Conservation (phyloP, 2,113 vertebrate genomes). For the Rhadina sibilatrix region DNA sequence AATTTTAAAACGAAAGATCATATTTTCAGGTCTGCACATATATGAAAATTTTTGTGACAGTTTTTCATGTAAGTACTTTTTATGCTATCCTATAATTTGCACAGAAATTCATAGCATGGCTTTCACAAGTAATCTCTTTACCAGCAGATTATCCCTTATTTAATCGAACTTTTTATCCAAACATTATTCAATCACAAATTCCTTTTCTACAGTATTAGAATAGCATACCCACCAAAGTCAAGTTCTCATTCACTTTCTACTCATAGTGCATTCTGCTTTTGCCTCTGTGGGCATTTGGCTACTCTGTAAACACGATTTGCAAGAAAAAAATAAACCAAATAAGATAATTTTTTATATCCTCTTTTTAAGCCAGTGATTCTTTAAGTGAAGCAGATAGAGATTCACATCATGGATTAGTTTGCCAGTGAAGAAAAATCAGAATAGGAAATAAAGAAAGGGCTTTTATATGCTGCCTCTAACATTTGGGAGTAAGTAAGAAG, state of each 20-base stretch:
- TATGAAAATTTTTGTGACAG: neutral
- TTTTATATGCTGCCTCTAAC: neutral
- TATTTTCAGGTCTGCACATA: neutral
- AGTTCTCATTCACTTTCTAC: neutral
- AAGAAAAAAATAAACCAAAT: neutral
- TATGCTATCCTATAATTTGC: neutral
- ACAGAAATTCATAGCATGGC: neutral
- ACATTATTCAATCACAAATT: neutral
- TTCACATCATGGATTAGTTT: neutral
- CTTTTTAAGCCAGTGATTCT: neutral
- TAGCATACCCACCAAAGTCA: neutral
- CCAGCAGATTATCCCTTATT: neutral
- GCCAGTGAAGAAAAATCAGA: neutral
- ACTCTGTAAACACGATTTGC: fast-evolving
- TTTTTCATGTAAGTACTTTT: neutral
- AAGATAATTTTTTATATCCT: neutral
- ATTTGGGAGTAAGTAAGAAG: neutral
- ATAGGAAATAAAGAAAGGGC: neutral
- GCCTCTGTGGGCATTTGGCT: neutral
- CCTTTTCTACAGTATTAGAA: neutral
- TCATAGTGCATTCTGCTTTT: neutral
- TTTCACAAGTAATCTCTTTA: neutral
- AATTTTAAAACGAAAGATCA: neutral
- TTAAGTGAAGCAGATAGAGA: neutral
- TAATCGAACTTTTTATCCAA: neutral